A percentile compares a stretch with the other conserved stretches of the same genome.
These are phyloP conservation scores for Vidua chalybeata DNA, from an alignment of 2,113 vertebrate species.

Conservation along the genomic window DNA sequence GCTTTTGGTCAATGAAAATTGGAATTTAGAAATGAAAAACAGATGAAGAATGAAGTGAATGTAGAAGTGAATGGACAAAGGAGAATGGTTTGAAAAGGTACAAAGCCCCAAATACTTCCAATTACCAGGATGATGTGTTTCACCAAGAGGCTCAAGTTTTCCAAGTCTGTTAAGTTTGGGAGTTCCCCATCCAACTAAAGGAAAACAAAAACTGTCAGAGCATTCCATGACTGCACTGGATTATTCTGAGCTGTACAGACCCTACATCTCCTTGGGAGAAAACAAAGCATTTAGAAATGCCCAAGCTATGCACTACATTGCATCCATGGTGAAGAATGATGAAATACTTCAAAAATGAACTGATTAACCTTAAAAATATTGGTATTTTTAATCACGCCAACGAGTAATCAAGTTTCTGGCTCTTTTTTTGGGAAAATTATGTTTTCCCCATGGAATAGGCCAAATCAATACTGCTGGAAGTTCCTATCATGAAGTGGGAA, in stretches of 20 bases:
- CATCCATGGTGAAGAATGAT: background rate
- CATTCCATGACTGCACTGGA: background rate
- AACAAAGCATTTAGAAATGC: background rate
- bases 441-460: accelerated
- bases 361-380: background rate
- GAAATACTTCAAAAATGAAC: background rate
- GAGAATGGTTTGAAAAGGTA: slow-evolving; percentile 46
- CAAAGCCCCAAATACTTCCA: background rate
- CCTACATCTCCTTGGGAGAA: background rate
- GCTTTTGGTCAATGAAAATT: background rate
- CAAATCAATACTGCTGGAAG: background rate
- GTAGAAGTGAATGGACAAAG: slow-evolving; percentile 33
- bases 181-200: slow-evolving; percentile 82
- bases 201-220: slow-evolving; percentile 72
- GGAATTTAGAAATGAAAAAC: background rate
- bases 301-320: background rate
- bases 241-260: background rate
- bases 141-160: slow-evolving; percentile 83
- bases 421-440: background rate
- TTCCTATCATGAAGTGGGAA: background rate
- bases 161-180: slow-evolving; percentile 81
- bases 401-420: background rate
- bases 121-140: slow-evolving; percentile 81
- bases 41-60: slow-evolving; percentile 17
- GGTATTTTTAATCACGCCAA: background rate